A percentile compares a stretch with the other conserved stretches of the same genome.
Conservation (phyloP, 2,888 invertebrate species). For the Kryphioiulus occultus region DNA sequence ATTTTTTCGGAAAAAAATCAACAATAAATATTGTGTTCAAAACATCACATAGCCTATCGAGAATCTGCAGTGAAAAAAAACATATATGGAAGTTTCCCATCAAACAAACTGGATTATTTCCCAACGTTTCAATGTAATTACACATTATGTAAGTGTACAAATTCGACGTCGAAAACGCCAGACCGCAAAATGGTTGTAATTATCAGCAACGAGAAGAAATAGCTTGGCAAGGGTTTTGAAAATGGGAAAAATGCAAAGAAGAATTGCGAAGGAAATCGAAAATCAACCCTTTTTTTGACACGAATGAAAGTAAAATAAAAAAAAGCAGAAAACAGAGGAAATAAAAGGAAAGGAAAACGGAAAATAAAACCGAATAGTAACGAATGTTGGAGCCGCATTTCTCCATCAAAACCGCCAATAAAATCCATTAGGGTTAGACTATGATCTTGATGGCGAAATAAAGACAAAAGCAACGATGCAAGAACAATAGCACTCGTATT, state of each 20-base stretch:
- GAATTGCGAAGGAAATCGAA: neutral
- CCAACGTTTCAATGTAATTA: too few relatives aligned
- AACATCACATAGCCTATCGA: too few relatives aligned
- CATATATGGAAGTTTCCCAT: too few relatives aligned
- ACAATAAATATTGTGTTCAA: too few relatives aligned
- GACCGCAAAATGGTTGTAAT: too few relatives aligned
- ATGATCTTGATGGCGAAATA: neutral
- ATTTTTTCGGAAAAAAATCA: too few relatives aligned
- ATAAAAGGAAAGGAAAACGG: neutral
- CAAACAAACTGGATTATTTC: too few relatives aligned
- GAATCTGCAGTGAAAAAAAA: too few relatives aligned
- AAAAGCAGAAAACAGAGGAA: neutral
- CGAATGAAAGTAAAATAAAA: too few relatives aligned
- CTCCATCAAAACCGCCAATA: neutral
- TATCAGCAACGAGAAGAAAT: too few relatives aligned
- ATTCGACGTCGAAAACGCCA: too few relatives aligned
- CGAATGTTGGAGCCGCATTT: neutral
- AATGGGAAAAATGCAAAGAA: neutral
- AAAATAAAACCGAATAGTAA: neutral
- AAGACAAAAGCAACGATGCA: constrained; percentile 12
- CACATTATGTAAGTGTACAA: too few relatives aligned
- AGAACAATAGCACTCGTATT: neutral
- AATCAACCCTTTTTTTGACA: neutral
- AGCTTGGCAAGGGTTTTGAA: neutral
- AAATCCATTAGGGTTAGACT: constrained; percentile 18